Base-by-base conservation (phyloP, 1,140 invertebrate genomes). In the Lordiphosa stackelbergi region DNA sequence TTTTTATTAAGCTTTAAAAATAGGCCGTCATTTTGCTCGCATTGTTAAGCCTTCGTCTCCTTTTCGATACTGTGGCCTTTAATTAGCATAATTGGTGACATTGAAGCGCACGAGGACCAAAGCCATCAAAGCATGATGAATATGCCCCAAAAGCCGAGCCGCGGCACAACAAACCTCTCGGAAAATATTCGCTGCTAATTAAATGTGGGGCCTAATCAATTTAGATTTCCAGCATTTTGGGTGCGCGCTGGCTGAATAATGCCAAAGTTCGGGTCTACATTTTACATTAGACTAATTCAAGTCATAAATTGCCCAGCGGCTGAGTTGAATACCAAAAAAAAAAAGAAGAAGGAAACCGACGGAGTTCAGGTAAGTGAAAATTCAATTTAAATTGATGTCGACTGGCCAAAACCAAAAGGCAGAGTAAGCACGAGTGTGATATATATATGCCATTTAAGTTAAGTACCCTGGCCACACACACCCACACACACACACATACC, bases 381-480 rank as follows among this genome's bases (percentile, higher is more conserved):
- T 85, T 85, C 79, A 85, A 85, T 85, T 85, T 85, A 85, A 85
- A 85, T 85, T 85, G 79, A 85, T 78, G 79, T 75, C 73, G 73
- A 79, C 74, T 68, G 71, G 41, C 45, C 56, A 10, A 49, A 43
- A 38, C 28, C 51, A 37, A 53, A 49, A 60, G 41, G 52, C 43
- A 52, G 61, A 52, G 11, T 36, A 24, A 31, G 49, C 37, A 37
- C 22, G 46, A 38, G 47, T 7, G 41, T 28, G 46, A n/a, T 16
- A 38, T 69, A 49, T 71, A 71, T 81, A 71, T 81, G 79, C 77
- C 72, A 83, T 83, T 83, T 83, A 83, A 83, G 77, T 83, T 84
- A 83, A 83, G 77, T 83, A 83, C 77, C 64, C 55, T 69, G 60
- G 68, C 77, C 77, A 64, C 66, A 74, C 35, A 40, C 46, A 42